A percentile compares a stretch with the other conserved stretches of the same genome.
phyloP scores from a whole-genome alignment of 2,113 vertebrate genomes.

The Nycticorax nycticorax region DNA sequence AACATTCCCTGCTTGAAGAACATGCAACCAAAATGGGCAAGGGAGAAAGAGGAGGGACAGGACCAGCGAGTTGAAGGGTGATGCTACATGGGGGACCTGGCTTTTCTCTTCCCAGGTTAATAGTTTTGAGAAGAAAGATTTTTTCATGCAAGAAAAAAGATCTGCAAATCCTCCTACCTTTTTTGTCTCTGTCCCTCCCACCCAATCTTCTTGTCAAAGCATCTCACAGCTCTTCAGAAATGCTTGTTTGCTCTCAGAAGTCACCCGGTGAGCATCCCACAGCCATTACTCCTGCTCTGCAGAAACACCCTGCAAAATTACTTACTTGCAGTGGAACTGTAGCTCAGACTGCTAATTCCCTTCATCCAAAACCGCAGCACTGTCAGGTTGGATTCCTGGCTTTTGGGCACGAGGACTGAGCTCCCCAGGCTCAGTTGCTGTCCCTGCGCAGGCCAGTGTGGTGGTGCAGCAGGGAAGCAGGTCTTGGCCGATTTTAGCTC shows the following conservation, averaged over 20 bases:
- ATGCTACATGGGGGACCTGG: rapidly evolving
- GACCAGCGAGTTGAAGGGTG: background rate
- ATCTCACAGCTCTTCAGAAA: background rate
- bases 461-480: background rate
- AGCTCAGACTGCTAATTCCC: background rate
- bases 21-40: background rate
- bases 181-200: background rate
- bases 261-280: background rate
- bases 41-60: background rate
- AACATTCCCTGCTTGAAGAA: rapidly evolving
- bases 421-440: rapidly evolving
- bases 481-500: background rate
- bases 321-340: rapidly evolving
- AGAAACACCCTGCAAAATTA: background rate
- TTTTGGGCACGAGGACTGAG: no score
- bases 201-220: background rate
- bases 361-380: rapidly evolving
- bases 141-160: background rate
- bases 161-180: background rate
- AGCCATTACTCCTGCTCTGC: background rate
- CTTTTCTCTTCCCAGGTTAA: background rate
- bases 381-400: background rate
- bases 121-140: background rate
- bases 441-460: background rate
- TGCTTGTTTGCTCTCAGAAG: background rate